phyloP scores from a whole-genome alignment of 2,113 vertebrate genomes.

The Syngnathus floridae region DNA sequence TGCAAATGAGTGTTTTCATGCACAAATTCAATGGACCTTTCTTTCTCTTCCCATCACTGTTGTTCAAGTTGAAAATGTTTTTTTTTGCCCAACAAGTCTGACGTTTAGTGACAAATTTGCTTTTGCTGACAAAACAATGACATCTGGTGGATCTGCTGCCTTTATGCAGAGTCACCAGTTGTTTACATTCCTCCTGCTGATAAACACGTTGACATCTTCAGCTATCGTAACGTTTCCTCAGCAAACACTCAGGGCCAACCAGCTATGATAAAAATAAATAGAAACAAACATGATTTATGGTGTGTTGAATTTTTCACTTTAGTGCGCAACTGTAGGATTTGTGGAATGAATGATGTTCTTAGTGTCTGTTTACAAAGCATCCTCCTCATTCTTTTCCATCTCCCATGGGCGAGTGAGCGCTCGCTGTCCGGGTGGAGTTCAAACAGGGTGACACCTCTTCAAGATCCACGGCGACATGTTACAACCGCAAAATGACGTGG shows the following conservation, averaged over 20 bases:
- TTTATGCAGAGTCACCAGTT: slow-evolving; percentile 28
- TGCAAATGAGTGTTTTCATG: too few species aligned
- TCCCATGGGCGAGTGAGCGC: slow-evolving; percentile 18
- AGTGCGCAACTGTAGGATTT: background rate
- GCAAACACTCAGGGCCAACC: slow-evolving; percentile 59
- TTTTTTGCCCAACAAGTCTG: too few species aligned
- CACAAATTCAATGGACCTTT: too few species aligned
- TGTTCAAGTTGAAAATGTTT: too few species aligned
- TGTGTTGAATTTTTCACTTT: slow-evolving; percentile 34
- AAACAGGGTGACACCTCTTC: slow-evolving; percentile 40
- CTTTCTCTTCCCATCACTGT: too few species aligned
- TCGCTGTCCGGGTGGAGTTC: slow-evolving; percentile 4
- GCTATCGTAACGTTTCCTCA: slow-evolving; percentile 60
- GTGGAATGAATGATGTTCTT: background rate
- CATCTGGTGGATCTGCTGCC: slow-evolving; percentile 36
- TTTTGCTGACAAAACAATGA: background rate
- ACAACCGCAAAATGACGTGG: background rate
- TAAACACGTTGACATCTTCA: slow-evolving; percentile 13
- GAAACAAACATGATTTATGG: slow-evolving; percentile 41
- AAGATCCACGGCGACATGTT: slow-evolving; percentile 53
- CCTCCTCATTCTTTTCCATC: background rate
- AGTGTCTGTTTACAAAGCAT: background rate
- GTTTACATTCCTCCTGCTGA: slow-evolving; percentile 35
- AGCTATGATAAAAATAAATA: slow-evolving; percentile 48
- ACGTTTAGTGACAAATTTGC: too few species aligned